A percentile compares a stretch with the other conserved stretches of the same genome.
Conservation (phyloP, 2,797 vertebrate genomes). For the Melopsittacus undulatus region DNA sequence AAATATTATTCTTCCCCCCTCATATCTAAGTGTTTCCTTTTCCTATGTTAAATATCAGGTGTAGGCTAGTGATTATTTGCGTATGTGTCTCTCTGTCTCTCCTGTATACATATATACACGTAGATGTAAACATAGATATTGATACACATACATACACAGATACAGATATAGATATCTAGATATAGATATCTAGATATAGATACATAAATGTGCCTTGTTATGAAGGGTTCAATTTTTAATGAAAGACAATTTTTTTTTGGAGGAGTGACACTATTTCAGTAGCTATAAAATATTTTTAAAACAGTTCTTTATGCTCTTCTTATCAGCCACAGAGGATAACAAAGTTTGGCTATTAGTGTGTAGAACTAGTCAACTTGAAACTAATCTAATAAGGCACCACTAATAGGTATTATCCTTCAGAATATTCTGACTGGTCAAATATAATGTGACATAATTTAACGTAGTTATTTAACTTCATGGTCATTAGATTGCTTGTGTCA, state of each 20-base stretch:
- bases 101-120: background rate
- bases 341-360: background rate
- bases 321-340: background rate
- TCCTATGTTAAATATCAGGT: background rate
- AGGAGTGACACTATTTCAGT: background rate
- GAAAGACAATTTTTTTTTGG: fast-evolving
- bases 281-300: background rate
- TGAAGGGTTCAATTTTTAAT: background rate
- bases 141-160: background rate
- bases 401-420: background rate
- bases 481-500: background rate
- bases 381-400: background rate
- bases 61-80: background rate
- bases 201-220: background rate
- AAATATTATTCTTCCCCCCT: background rate
- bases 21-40: background rate
- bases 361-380: background rate
- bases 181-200: background rate
- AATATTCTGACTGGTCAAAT: background rate
- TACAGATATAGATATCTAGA: background rate
- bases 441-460: background rate
- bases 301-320: background rate
- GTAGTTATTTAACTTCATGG: background rate
- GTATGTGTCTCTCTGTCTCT: background rate
- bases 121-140: no score